Evolutionary conservation across 1,140 invertebrate genomes (phyloP).

Genomic region (Hyles vespertilio): DNA sequence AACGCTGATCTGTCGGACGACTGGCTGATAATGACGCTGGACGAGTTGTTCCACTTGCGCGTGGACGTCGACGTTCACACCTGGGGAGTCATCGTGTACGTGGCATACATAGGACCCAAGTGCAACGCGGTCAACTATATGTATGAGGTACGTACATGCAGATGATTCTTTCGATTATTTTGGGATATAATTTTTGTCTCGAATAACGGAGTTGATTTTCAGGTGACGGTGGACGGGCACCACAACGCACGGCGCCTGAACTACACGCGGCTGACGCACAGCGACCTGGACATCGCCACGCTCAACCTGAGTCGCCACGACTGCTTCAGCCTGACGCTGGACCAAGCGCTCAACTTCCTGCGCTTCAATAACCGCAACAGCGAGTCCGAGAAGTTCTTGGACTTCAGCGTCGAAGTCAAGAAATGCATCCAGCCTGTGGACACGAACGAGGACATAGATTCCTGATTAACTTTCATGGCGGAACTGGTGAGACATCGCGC

Average conservation of each 20-base stretch:
- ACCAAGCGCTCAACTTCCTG: conserved; percentile 54
- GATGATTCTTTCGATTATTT: too few relatives aligned
- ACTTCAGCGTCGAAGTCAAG: conserved; percentile 44
- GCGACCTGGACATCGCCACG: conserved; percentile 50
- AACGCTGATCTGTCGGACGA: conserved; percentile 44
- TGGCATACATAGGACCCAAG: conserved; percentile 57
- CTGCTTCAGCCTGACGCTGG: conserved; percentile 60
- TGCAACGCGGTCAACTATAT: conserved; percentile 38
- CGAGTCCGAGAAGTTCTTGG: conserved; percentile 42
- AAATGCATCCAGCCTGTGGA: conserved; percentile 19
- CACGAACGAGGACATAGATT: conserved; percentile 11
- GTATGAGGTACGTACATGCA: conserved; percentile 38
- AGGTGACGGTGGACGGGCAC: conserved; percentile 45
- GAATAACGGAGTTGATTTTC: neutral
- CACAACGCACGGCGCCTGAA: conserved; percentile 40
- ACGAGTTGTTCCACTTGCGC: conserved; percentile 48
- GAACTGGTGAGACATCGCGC: conserved; percentile 1
- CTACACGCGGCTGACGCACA: conserved; percentile 51
- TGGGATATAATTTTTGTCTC: neutral
- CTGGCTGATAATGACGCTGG: conserved; percentile 42
- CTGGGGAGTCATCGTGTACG: conserved; percentile 45
- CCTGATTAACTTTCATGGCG: conserved; percentile 12
- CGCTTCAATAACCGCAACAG: conserved; percentile 38
- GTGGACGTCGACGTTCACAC: conserved; percentile 44
- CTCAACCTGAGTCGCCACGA: conserved; percentile 46